A percentile compares a stretch with the other conserved stretches of the same genome.
Evolutionary conservation across 2,797 vertebrate species (phyloP).

Genomic region (Chelon auratus): DNA sequence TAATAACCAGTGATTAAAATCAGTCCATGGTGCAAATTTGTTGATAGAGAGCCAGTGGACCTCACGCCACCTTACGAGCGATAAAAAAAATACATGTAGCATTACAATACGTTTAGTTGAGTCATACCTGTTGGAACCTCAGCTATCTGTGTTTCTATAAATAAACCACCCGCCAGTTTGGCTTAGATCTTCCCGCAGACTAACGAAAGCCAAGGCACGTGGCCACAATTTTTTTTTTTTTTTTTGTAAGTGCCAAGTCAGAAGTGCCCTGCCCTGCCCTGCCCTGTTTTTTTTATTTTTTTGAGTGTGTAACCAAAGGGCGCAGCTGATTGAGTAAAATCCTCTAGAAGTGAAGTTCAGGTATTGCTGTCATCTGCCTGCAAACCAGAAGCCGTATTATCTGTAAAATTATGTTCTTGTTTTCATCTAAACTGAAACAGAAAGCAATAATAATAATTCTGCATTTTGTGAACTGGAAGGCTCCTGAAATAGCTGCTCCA

Average conservation of each 20-base stretch:
- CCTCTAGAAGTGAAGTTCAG: neutral
- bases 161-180: neutral
- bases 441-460: too few relatives aligned
- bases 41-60: neutral
- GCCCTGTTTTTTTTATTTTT: neutral
- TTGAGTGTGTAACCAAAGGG: neutral
- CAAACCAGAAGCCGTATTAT: neutral
- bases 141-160: neutral
- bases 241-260: neutral
- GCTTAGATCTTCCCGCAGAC: neutral
- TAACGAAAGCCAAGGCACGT: neutral
- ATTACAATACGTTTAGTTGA: neutral
- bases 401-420: too few relatives aligned
- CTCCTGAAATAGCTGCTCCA: too few relatives aligned
- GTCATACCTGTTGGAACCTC: neutral
- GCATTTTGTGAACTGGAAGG: too few relatives aligned
- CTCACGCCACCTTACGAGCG: neutral
- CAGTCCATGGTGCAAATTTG: too few relatives aligned
- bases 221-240: neutral
- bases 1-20: too few relatives aligned
- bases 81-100: neutral
- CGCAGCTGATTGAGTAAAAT: neutral
- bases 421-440: neutral
- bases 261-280: constrained; percentile 2
- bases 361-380: too few relatives aligned